A percentile compares a stretch with the other conserved stretches of the same genome.
Evolutionary conservation across 2,888 invertebrate species (phyloP).

Genomic region (Mesoligia furuncula): DNA sequence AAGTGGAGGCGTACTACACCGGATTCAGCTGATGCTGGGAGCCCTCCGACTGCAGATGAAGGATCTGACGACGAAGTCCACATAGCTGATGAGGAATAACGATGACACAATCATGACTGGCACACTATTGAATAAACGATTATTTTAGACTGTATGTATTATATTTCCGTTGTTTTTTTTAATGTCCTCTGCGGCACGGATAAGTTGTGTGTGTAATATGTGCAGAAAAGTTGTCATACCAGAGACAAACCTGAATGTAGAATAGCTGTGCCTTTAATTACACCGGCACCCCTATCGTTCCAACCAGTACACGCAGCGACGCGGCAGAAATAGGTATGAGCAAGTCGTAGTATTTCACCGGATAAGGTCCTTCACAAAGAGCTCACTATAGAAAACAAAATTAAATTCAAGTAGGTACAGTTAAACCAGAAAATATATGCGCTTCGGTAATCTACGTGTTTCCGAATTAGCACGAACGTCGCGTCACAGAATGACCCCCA

Average conservation of each 20-base stretch:
- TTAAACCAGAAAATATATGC: neutral
- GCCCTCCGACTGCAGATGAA: slow-evolving; percentile 82
- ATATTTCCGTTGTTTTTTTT: slow-evolving; percentile 16
- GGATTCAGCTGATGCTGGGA: slow-evolving; percentile 85
- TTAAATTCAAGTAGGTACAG: neutral
- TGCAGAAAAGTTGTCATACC: neutral
- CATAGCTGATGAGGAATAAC: slow-evolving; percentile 76
- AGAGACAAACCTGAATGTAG: neutral
- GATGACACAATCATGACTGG: slow-evolving; percentile 7
- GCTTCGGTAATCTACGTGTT: neutral
- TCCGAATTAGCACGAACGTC: neutral
- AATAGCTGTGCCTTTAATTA: neutral
- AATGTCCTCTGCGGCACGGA: too few species aligned
- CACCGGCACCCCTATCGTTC: neutral
- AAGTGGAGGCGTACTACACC: slow-evolving; percentile 93
- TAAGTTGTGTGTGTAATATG: neutral
- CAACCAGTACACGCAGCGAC: neutral
- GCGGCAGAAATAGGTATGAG: neutral
- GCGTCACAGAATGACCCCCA: neutral
- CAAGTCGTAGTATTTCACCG: neutral
- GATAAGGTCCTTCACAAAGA: neutral
- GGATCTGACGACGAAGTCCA: slow-evolving; percentile 83
- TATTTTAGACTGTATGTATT: slow-evolving; percentile 24
- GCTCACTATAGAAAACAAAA: neutral
- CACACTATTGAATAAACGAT: slow-evolving; percentile 34